Evolutionary conservation across 2,888 invertebrate genomes (phyloP), one percentile per base, ranked within the genome.

Genomic region (Branchellion lobata): DNA sequence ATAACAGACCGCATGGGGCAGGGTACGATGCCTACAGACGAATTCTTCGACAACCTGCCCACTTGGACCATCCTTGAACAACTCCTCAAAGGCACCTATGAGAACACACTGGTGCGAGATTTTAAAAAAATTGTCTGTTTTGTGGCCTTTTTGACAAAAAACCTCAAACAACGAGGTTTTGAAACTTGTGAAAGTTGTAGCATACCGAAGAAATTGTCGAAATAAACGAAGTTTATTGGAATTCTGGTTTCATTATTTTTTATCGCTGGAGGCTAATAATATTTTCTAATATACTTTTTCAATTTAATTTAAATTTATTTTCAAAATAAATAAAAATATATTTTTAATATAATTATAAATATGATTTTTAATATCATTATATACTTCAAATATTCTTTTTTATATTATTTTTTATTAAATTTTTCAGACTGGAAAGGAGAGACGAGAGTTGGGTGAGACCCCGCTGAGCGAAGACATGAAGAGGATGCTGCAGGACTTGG

Each of bases 1-100:
- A 57, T 77, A 1, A n/a, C 33, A 57, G 61, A 18, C 1, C 51
- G 77, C 34, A 77, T 77, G 33, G 77, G 77, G 36, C 61, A 77
- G 2, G 24, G 53, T 14, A 61, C 33, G 1, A 53, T 75, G 61
- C 79, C 79, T 61, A 57, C 61, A 18, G 79, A 79, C 27, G 79
- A 79, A 5, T 79, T 79, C 33, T 79, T 79, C 24, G 79, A 79
- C 47, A 79, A 75, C 34, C 68, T 79, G 34, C 79, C 79, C 1
- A 79, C 74, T 3, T 79, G 79, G 79, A 40, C 75, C 53, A 27
- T 75, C 3, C 47, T 79, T 3, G 79, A 79, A 31, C 75, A 47
- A 31, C 61, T 74, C 24, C 27, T 79, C 29, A 79, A 79, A 47
- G 79, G 79, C 3, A 65, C 77, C 1, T 77, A 65, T 53, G 77